Conservation (phyloP, 1,140 invertebrate species). For the Drosophila yakuba region DNA sequence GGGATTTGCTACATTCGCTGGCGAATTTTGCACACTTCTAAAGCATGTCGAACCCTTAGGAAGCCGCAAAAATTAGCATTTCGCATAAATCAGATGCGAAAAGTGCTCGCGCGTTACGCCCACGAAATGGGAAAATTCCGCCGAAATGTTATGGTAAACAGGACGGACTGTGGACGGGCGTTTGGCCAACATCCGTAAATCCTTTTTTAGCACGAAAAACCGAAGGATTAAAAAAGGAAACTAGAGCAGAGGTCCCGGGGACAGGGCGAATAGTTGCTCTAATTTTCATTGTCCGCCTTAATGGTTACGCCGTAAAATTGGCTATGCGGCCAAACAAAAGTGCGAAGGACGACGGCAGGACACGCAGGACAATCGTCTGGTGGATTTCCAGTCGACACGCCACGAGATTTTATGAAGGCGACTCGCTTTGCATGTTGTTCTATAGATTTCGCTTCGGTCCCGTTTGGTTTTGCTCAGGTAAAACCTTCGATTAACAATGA, state of each 20-base stretch:
- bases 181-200: slow-evolving; percentile 67
- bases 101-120: slow-evolving; percentile 37
- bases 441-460: slow-evolving; percentile 26
- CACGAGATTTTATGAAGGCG: slow-evolving; percentile 36
- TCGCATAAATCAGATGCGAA: slow-evolving; percentile 41
- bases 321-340: slow-evolving; percentile 66
- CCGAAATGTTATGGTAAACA: slow-evolving; percentile 69
- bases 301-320: slow-evolving; percentile 73
- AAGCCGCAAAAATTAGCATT: slow-evolving; percentile 37
- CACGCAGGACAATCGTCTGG: slow-evolving; percentile 31
- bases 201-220: slow-evolving; percentile 80
- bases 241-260: slow-evolving; percentile 57
- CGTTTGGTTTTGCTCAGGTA: slow-evolving; percentile 56
- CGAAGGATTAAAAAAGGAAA: slow-evolving; percentile 83
- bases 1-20: not conserved
- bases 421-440: slow-evolving; percentile 30
- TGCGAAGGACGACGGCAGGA: slow-evolving; percentile 68
- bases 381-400: slow-evolving; percentile 39
- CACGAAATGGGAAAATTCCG: slow-evolving; percentile 40
- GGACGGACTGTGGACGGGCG: slow-evolving; percentile 1
- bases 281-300: slow-evolving; percentile 74
- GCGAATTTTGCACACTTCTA: slow-evolving; percentile 19
- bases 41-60: slow-evolving; percentile 1
- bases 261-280: slow-evolving; percentile 68
- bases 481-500: slow-evolving; percentile 67